Evolutionary conservation across 2,113 vertebrate genomes (phyloP).

Genomic region (Bettongia penicillata): DNA sequence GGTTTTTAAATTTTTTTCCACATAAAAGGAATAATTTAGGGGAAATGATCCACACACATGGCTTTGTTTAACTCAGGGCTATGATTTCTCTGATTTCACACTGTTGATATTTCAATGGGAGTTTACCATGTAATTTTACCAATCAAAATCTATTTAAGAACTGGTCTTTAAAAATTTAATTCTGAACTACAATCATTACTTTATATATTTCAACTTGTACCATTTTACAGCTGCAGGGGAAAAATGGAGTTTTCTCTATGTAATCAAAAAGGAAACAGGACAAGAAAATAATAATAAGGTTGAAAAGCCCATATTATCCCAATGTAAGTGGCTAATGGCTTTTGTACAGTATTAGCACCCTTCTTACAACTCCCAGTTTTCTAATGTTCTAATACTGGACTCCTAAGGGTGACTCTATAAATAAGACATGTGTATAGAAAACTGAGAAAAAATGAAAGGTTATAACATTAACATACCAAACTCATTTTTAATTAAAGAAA

Average conservation of each 20-base stretch:
- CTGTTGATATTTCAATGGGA: constrained; percentile 67
- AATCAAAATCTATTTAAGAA: constrained; percentile 78
- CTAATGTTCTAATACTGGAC: constrained; percentile 80
- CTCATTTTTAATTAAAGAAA: constrained; percentile 89
- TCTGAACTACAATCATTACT: constrained; percentile 75
- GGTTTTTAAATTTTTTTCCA: constrained; percentile 59
- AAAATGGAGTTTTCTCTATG: constrained; percentile 76
- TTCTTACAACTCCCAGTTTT: constrained; percentile 76
- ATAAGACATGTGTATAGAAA: constrained; percentile 83
- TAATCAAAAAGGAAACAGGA: constrained; percentile 82
- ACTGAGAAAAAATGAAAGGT: constrained; percentile 83
- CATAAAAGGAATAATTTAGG: constrained; percentile 63
- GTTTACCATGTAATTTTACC: constrained; percentile 76
- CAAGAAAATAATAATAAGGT: constrained; percentile 83
- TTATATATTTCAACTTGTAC: constrained; percentile 76
- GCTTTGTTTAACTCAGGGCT: constrained; percentile 72
- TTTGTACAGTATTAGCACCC: constrained; percentile 77
- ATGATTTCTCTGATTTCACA: constrained; percentile 68
- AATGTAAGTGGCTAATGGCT: constrained; percentile 77
- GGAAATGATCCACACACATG: constrained; percentile 46
- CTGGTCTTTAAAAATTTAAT: constrained; percentile 84
- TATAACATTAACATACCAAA: constrained; percentile 87
- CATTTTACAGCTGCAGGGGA: constrained; percentile 68
- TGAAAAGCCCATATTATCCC: constrained; percentile 81
- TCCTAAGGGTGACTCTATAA: constrained; percentile 84